Evolutionary conservation across 2,797 vertebrate species (phyloP).

Genomic region (Oreonectes daqikongensis): DNA sequence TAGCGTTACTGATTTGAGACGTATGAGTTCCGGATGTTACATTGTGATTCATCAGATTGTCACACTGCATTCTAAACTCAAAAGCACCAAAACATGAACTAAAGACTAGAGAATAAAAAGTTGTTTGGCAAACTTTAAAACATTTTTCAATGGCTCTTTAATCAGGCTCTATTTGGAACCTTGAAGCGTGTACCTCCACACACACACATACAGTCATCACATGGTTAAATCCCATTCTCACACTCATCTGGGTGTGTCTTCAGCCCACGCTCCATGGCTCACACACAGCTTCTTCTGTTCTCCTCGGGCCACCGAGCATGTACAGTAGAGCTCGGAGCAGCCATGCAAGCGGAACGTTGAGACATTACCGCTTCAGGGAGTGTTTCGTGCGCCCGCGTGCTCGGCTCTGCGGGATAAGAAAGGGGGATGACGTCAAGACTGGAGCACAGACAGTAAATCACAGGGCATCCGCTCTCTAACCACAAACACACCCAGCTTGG

Average conservation of each 20-base stretch:
- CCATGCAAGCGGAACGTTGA: slow-evolving; percentile 40
- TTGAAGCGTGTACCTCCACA: not conserved
- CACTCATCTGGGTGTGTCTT: slow-evolving; percentile 40
- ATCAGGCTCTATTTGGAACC: slow-evolving; percentile 8
- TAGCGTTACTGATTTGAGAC: not conserved
- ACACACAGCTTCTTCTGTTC: slow-evolving; percentile 48
- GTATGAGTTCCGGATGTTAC: not conserved
- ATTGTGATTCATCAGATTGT: not conserved
- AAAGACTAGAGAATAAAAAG: not conserved
- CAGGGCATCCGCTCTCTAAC: slow-evolving; percentile 49
- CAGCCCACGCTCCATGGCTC: slow-evolving; percentile 27
- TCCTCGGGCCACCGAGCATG: slow-evolving; percentile 40
- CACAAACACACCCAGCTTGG: slow-evolving; percentile 50
- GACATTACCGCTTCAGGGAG: slow-evolving; percentile 57
- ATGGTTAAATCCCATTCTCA: slow-evolving; percentile 44
- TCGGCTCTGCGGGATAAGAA: slow-evolving; percentile 45
- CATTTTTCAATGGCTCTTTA: slow-evolving; percentile 16
- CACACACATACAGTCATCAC: slow-evolving; percentile 7
- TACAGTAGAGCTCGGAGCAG: slow-evolving; percentile 31
- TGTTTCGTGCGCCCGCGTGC: slow-evolving; percentile 59
- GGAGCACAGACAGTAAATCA: slow-evolving; percentile 70
- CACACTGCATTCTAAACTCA: not conserved
- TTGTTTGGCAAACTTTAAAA: not conserved
- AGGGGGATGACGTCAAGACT: slow-evolving; percentile 53
- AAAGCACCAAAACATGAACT: not conserved